A percentile compares a stretch with the other conserved stretches of the same genome.
phyloP scores from a whole-genome alignment of 2,113 vertebrate genomes.

The Synchiropus splendidus region DNA sequence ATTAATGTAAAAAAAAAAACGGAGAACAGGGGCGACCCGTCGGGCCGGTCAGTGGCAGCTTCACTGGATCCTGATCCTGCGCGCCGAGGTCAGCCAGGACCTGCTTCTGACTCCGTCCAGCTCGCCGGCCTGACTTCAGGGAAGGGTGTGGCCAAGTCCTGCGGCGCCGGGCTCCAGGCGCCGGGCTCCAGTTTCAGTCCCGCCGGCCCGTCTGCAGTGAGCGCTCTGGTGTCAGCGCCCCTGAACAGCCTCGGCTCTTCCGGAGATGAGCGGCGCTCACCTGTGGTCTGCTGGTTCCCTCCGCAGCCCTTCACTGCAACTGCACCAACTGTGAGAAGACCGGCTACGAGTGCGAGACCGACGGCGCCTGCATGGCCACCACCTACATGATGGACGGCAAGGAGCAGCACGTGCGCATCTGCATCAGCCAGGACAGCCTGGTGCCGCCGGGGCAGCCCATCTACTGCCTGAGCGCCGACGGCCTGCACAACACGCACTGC shows the following conservation, averaged over 20 bases:
- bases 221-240: slow-evolving; percentile 65
- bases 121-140: too few relatives aligned
- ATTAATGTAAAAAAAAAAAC: too few relatives aligned
- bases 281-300: slow-evolving; percentile 40
- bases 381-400: slow-evolving; percentile 77
- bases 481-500: slow-evolving; percentile 89
- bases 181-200: slow-evolving; percentile 53
- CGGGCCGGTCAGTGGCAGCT: too few relatives aligned
- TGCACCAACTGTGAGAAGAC: slow-evolving; percentile 86
- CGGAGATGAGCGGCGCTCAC: too few relatives aligned
- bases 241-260: too few relatives aligned
- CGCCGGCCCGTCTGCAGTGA: slow-evolving; percentile 60
- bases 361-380: slow-evolving; percentile 93
- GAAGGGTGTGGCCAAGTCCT: too few relatives aligned
- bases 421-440: slow-evolving; percentile 76
- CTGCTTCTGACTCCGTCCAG: too few relatives aligned
- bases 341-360: slow-evolving; percentile 87
- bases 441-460: slow-evolving; percentile 88
- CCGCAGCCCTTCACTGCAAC: slow-evolving; percentile 77
- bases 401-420: slow-evolving; percentile 81
- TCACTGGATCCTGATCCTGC: too few relatives aligned
- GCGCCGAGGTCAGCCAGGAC: too few relatives aligned
- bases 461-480: slow-evolving; percentile 86
- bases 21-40: too few relatives aligned
- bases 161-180: too few relatives aligned